Evolutionary conservation across 2,888 invertebrate species (phyloP).

Genomic region (Latrodectus hesperus): DNA sequence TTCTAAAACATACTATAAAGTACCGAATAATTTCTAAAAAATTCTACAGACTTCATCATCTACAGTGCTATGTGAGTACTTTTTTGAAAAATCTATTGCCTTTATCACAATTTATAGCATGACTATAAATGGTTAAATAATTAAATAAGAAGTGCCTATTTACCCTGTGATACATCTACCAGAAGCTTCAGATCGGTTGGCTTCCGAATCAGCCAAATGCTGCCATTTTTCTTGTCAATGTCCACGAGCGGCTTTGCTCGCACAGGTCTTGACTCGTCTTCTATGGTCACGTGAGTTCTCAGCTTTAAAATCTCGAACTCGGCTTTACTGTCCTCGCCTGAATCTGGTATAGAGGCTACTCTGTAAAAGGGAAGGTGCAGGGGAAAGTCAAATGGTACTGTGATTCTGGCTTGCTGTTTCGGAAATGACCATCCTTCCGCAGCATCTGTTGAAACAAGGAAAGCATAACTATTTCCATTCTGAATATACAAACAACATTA

Average conservation of each 20-base stretch:
- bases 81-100: no score
- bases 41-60: no score
- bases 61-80: no score
- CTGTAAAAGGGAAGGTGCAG: constrained; percentile 16
- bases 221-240: constrained; percentile 4
- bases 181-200: neutral
- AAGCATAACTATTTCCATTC: neutral
- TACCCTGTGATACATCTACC: constrained; percentile 14
- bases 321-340: neutral
- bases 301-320: neutral
- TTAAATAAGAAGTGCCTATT: neutral
- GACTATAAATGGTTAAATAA: no score
- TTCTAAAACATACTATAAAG: no score
- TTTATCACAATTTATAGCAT: no score
- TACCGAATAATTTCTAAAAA: no score
- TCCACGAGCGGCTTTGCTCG: neutral
- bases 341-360: neutral
- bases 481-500: no score
- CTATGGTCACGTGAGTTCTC: neutral
- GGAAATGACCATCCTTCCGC: constrained; percentile 23
- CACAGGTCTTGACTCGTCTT: neutral
- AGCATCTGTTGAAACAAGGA: neutral
- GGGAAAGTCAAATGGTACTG: constrained; percentile 25
- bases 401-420: neutral
- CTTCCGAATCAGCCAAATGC: constrained; percentile 9